Conservation (phyloP, 2,888 invertebrate species). For the Cheiracanthium punctorium region DNA sequence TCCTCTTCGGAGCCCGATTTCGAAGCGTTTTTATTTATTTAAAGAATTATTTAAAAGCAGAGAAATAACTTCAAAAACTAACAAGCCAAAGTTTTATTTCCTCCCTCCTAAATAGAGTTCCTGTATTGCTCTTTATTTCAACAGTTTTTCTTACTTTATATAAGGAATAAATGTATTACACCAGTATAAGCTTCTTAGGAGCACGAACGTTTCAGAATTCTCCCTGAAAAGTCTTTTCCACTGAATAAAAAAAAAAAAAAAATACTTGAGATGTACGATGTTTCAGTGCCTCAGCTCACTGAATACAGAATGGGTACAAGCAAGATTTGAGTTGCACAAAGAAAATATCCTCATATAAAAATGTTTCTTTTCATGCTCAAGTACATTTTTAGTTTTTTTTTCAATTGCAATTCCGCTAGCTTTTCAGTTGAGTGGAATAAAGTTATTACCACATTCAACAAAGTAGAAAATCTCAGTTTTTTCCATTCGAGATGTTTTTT, state of each 20-base stretch:
- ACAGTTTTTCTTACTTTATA: no score
- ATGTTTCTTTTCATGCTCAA: slow-evolving; percentile 1
- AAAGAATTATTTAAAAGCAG: no score
- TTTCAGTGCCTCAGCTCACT: neutral
- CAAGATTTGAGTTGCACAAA: neutral
- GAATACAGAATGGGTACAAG: neutral
- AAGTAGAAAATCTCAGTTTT: neutral
- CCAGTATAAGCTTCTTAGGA: no score
- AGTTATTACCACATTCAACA: neutral
- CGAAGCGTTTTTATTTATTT: no score
- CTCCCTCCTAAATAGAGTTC: no score
- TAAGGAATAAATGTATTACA: no score
- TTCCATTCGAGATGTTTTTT: neutral
- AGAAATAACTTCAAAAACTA: no score
- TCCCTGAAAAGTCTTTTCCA: neutral
- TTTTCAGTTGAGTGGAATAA: neutral
- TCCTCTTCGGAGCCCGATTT: no score
- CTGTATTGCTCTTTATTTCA: no score
- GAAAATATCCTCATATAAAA: neutral
- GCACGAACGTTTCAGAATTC: neutral
- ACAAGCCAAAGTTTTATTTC: no score
- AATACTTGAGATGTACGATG: neutral
- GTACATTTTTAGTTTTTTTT: neutral
- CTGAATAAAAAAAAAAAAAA: neutral
- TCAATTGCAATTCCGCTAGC: neutral